A percentile compares a stretch with the other conserved stretches of the same genome.
These are phyloP conservation scores for Caligus rogercresseyi DNA, from an alignment of 1,140 invertebrate species.

Conservation along the genomic window DNA sequence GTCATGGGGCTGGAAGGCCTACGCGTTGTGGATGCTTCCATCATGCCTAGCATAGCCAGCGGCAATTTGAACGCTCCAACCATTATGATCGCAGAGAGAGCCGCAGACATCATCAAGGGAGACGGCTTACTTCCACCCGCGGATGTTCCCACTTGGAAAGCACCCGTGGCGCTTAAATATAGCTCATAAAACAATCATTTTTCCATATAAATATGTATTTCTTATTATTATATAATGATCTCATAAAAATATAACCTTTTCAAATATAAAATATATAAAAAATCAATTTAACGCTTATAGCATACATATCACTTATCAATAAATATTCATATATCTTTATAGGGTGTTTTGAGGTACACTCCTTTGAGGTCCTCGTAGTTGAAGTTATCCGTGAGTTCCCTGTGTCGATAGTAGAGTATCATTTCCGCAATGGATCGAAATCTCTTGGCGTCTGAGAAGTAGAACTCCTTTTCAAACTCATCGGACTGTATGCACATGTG, in stretches of 20 bases:
- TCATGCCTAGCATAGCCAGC: conserved; percentile 53
- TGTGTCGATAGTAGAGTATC: conserved; percentile 9
- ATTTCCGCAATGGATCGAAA: conserved; percentile 7
- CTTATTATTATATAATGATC: too few relatives aligned
- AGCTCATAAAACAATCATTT: too few relatives aligned
- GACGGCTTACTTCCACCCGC: neutral
- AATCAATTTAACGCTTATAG: too few relatives aligned
- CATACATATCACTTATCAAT: too few relatives aligned
- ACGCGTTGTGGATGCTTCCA: conserved; percentile 53
- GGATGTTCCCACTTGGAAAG: conserved; percentile 1
- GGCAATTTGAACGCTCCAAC: conserved; percentile 62
- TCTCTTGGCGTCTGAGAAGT: conserved; percentile 2
- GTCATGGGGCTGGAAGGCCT: conserved; percentile 39
- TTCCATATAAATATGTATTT: too few relatives aligned
- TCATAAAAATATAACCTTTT: too few relatives aligned
- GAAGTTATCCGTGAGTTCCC: conserved; percentile 13
- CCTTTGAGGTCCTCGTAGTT: conserved; percentile 12
- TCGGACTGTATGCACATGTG: neutral
- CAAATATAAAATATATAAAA: too few relatives aligned
- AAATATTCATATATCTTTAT: conserved; percentile 15
- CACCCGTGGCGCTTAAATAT: too few relatives aligned
- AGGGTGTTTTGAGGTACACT: conserved; percentile 6
- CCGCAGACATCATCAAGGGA: conserved; percentile 54
- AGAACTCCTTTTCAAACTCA: neutral
- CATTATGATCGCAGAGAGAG: conserved; percentile 77